These are phyloP conservation scores for Sebastes nivosus DNA, from an alignment of 2,797 vertebrate genomes.

Conservation along the genomic window DNA sequence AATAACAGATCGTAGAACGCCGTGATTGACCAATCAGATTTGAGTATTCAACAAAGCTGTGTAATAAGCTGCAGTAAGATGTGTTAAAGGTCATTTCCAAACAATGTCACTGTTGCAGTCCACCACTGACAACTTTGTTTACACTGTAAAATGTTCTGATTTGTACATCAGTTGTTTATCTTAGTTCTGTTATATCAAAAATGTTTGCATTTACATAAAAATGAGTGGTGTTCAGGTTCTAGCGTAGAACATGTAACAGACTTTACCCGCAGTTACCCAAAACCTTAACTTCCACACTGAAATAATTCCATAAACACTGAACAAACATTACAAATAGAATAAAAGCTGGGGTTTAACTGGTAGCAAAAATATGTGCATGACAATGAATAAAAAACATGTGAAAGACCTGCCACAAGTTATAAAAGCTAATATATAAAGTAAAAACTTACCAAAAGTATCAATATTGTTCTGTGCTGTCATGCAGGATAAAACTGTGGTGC, in stretches of 20 bases:
- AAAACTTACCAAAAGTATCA: background rate
- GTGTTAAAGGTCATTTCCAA: background rate
- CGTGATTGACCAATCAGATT: too few species aligned
- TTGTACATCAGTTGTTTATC: background rate
- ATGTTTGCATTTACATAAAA: background rate
- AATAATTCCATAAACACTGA: constrained; percentile 20
- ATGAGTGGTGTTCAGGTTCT: background rate
- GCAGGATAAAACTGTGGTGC: constrained; percentile 33
- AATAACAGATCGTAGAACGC: too few species aligned
- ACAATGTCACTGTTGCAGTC: background rate
- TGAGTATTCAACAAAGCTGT: too few species aligned
- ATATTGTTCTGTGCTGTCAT: constrained; percentile 23
- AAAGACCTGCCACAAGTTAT: background rate
- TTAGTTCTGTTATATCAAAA: background rate
- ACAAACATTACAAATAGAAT: constrained; percentile 10
- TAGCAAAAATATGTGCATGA: background rate
- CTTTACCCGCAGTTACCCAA: background rate
- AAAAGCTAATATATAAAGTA: constrained; percentile 41
- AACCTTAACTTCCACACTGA: background rate
- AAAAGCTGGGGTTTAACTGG: constrained; percentile 1
- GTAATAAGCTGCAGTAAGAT: background rate
- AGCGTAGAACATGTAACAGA: constrained; percentile 11
- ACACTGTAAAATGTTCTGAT: background rate
- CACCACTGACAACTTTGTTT: background rate
- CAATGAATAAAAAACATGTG: background rate